These are phyloP conservation scores for Muraenolepis orangiensis DNA, from an alignment of 2,797 vertebrate genomes.

Conservation along the genomic window DNA sequence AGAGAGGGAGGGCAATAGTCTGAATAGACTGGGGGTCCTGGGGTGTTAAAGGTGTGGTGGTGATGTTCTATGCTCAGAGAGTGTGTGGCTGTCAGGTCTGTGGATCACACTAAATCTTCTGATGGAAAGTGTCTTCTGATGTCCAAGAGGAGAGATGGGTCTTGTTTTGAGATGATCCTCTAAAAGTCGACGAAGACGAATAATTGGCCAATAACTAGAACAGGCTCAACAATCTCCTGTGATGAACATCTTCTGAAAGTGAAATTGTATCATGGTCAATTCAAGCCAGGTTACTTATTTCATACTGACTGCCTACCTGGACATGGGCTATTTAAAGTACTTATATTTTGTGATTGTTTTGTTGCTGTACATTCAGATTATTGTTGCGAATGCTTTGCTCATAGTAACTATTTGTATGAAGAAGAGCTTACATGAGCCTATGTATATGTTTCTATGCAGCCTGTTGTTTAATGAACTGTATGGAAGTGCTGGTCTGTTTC, in stretches of 20 bases:
- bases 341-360: slow-evolving; percentile 5
- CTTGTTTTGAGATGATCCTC: neutral
- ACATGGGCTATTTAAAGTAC: slow-evolving; percentile 8
- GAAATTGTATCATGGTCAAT: neutral
- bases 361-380: neutral
- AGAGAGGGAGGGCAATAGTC: neutral
- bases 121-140: neutral
- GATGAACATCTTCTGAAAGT: neutral
- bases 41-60: neutral
- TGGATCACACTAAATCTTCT: slow-evolving; percentile 21
- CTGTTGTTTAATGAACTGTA: slow-evolving; percentile 53
- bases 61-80: neutral
- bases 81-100: neutral
- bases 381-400: slow-evolving; percentile 29
- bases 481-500: slow-evolving; percentile 39
- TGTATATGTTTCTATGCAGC: slow-evolving; percentile 61
- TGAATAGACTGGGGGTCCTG: neutral
- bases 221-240: neutral
- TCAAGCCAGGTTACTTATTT: slow-evolving; percentile 23
- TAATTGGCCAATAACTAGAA: neutral
- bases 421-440: slow-evolving; percentile 58
- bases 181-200: neutral
- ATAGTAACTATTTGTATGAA: slow-evolving; percentile 41
- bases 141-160: neutral
- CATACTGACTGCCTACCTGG: slow-evolving; percentile 24